Conservation (phyloP, 2,888 invertebrate species). For the Eupithecia dodoneata region DNA sequence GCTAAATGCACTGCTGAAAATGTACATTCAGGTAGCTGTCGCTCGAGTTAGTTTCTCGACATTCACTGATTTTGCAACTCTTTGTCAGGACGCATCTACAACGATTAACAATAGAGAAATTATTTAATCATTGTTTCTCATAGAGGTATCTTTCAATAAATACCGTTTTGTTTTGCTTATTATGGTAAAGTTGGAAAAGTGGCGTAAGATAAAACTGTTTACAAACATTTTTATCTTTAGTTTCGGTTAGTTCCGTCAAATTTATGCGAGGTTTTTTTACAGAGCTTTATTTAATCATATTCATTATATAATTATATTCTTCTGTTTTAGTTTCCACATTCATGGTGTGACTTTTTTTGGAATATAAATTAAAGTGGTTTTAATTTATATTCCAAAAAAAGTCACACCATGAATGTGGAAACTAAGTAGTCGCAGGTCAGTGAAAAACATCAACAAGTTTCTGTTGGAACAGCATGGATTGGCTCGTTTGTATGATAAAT, state of each 20-base stretch:
- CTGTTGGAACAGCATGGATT: conserved; percentile 9
- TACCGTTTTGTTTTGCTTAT: neutral
- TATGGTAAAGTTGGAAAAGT: neutral
- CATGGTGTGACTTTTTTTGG: neutral
- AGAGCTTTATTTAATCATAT: neutral
- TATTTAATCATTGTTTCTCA: neutral
- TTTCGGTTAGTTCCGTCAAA: neutral
- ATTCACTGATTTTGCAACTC: neutral
- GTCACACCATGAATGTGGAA: neutral
- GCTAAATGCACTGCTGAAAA: neutral
- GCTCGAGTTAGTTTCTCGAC: neutral
- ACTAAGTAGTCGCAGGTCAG: neutral
- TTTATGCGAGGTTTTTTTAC: neutral
- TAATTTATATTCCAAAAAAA: neutral
- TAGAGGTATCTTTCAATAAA: neutral
- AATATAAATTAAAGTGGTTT: too few species aligned
- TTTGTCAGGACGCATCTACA: neutral
- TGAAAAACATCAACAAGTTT: neutral
- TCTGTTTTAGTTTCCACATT: neutral
- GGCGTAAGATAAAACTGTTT: too few species aligned
- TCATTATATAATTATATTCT: neutral
- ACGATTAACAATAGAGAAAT: neutral
- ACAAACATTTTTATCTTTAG: neutral
- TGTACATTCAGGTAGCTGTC: neutral
- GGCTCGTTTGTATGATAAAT: conserved; percentile 57